These are phyloP conservation scores for Eurypyga helias DNA, from an alignment of 2,113 vertebrate species.

Conservation along the genomic window DNA sequence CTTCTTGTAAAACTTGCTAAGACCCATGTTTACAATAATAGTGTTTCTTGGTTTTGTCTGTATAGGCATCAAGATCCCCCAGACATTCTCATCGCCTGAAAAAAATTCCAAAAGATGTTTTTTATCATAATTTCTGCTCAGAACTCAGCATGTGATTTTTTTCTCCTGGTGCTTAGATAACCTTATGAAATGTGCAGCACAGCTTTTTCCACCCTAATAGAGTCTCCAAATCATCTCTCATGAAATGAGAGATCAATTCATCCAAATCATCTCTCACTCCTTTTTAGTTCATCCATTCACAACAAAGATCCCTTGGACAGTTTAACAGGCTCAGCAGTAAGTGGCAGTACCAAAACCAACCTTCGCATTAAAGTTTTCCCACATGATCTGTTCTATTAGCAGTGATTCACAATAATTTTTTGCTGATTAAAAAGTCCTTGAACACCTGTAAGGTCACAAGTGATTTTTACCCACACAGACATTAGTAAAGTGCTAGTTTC, in stretches of 20 bases:
- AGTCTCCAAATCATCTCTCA: background rate
- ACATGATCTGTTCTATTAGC: background rate
- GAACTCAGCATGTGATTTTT: background rate
- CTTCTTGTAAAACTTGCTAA: background rate
- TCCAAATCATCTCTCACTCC: background rate
- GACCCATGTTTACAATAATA: background rate
- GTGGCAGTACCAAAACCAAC: background rate
- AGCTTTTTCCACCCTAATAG: background rate
- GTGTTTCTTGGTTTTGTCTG: background rate
- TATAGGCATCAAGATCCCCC: background rate
- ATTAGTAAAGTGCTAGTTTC: background rate
- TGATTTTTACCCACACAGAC: background rate
- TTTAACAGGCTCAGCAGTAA: background rate
- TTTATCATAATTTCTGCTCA: background rate
- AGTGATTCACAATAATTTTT: background rate
- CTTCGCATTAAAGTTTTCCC: background rate
- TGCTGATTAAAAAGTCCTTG: background rate
- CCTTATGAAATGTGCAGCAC: background rate
- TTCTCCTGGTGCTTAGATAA: background rate
- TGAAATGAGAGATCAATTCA: no score
- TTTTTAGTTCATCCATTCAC: background rate
- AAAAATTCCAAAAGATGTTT: background rate
- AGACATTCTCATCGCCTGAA: background rate
- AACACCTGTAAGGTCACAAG: background rate
- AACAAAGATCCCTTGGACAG: background rate